phyloP scores from a whole-genome alignment of 2,113 vertebrate genomes.

The Lepisosteus osseus region DNA sequence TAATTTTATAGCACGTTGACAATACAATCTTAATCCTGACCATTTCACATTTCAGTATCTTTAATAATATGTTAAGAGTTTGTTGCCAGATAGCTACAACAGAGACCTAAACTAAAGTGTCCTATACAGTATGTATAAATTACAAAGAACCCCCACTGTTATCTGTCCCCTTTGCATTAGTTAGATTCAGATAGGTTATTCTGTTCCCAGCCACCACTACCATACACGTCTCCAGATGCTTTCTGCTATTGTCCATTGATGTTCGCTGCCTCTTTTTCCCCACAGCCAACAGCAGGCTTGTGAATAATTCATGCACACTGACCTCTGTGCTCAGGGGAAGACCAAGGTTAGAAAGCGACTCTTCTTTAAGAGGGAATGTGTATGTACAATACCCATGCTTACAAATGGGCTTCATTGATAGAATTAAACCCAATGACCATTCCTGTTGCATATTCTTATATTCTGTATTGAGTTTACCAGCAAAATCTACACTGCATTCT shows the following conservation, averaged over 20 bases:
- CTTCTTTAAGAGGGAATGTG: background rate
- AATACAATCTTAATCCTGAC: too few species aligned
- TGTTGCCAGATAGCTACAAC: too few species aligned
- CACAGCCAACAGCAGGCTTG: conserved; percentile 2
- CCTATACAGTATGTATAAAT: too few species aligned
- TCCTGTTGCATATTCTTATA: too few species aligned
- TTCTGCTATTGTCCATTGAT: conserved; percentile 32
- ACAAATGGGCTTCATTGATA: background rate
- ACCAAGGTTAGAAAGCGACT: conserved; percentile 1
- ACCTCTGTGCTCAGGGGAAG: background rate
- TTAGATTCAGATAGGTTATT: conserved; percentile 9
- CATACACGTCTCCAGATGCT: conserved; percentile 9
- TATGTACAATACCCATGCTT: background rate
- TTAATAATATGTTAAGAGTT: too few species aligned
- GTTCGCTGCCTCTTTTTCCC: conserved; percentile 2
- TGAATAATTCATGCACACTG: conserved; percentile 34
- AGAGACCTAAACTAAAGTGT: too few species aligned
- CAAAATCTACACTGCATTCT: too few species aligned
- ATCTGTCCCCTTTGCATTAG: background rate
- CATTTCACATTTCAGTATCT: too few species aligned
- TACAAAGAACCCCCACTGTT: background rate
- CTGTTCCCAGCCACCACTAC: conserved; percentile 24
- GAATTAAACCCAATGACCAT: too few species aligned
- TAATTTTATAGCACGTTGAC: too few species aligned
- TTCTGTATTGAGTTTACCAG: too few species aligned